phyloP scores from a whole-genome alignment of 2,113 vertebrate species.

The Stegostoma tigrinum region DNA sequence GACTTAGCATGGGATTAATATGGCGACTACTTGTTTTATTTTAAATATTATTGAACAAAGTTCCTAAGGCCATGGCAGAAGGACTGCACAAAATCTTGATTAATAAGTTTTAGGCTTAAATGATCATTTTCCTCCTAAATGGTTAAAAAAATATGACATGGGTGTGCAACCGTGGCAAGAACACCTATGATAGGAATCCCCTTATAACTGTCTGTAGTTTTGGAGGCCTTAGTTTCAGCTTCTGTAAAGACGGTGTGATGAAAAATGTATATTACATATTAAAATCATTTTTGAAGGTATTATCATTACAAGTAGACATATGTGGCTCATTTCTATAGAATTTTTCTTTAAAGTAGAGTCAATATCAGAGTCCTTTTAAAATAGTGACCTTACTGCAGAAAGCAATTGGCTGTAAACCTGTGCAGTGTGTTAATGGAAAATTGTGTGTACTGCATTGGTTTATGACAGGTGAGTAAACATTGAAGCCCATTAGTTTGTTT shows the following conservation, averaged over 20 bases:
- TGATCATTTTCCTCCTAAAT: not conserved
- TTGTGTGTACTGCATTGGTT: too few species aligned
- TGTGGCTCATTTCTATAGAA: too few species aligned
- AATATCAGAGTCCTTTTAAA: too few species aligned
- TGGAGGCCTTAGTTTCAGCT: not conserved
- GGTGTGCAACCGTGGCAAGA: not conserved
- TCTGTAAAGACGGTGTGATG: not conserved
- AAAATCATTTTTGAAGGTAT: too few species aligned
- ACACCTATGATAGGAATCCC: not conserved
- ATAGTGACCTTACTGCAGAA: too few species aligned
- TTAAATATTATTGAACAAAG: not conserved
- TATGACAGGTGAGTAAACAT: too few species aligned
- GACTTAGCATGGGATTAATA: conserved; percentile 53
- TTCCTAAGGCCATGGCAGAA: not conserved
- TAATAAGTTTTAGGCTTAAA: not conserved
- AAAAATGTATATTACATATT: too few species aligned
- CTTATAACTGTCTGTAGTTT: not conserved
- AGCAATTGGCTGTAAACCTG: too few species aligned
- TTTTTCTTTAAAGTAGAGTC: too few species aligned
- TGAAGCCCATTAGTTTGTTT: too few species aligned
- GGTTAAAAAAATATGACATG: not conserved
- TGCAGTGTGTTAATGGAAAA: too few species aligned
- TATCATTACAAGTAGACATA: too few species aligned
- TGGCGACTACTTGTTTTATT: not conserved
- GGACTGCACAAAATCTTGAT: not conserved